Percentiles rank a stretch among this genome's conserved stretches.
These are phyloP conservation scores for Microtus pennsylvanicus DNA, from an alignment of 2,113 vertebrate species.

Conservation along the genomic window DNA sequence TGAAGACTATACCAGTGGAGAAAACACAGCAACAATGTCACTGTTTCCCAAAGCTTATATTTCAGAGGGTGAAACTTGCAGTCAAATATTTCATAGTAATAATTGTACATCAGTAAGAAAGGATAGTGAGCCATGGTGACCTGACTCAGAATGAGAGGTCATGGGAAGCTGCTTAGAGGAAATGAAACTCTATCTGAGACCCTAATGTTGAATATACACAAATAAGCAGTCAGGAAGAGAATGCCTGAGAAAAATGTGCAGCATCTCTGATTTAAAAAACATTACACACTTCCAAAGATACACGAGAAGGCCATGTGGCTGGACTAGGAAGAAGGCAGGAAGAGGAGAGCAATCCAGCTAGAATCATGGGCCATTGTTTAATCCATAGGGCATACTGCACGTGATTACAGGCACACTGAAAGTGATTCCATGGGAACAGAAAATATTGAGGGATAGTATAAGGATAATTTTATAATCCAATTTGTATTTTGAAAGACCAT, in stretches of 20 bases:
- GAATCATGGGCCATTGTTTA: accelerated
- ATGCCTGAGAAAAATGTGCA: background rate
- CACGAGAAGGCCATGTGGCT: accelerated
- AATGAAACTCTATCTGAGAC: background rate
- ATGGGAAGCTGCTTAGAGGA: background rate
- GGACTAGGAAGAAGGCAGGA: background rate
- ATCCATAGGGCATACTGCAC: background rate
- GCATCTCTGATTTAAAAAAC: background rate
- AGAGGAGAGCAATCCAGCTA: background rate
- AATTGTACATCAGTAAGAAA: background rate
- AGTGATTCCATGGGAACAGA: background rate
- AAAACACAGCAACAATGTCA: background rate
- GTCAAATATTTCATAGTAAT: background rate
- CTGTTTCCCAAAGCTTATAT: background rate
- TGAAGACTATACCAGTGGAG: background rate
- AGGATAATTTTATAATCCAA: background rate
- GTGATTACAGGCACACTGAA: background rate
- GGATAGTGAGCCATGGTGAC: background rate
- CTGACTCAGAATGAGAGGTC: background rate
- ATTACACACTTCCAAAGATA: background rate
- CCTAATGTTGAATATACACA: background rate
- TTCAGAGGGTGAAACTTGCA: background rate
- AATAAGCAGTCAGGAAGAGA: background rate
- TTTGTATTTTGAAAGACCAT: background rate
- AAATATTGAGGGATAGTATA: background rate